These are phyloP conservation scores for Austrolebias charrua DNA, from an alignment of 2,797 vertebrate species.

Conservation along the genomic window DNA sequence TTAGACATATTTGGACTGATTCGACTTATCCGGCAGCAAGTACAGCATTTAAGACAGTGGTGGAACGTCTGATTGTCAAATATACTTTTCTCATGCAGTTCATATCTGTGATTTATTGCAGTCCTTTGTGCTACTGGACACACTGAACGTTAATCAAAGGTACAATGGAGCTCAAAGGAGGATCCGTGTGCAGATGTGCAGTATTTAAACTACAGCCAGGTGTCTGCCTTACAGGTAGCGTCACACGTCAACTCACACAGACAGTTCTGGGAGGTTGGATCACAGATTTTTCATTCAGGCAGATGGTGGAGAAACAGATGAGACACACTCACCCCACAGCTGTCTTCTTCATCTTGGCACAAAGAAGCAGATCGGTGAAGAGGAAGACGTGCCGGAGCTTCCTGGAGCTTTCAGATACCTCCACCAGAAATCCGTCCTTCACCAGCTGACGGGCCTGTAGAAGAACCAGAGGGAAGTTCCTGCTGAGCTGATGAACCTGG, in stretches of 20 bases:
- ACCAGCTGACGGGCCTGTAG: conserved; percentile 91
- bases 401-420: conserved; percentile 92
- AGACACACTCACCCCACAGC: conserved; percentile 85
- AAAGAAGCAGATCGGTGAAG: conserved; percentile 96
- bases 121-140: not conserved
- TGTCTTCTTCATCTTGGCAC: conserved; percentile 97
- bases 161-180: no score
- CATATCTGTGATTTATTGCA: no score
- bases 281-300: not conserved
- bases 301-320: not conserved
- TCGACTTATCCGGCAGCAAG: no score
- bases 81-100: no score
- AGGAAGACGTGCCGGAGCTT: conserved; percentile 98
- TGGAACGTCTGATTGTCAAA: no score
- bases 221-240: no score
- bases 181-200: no score
- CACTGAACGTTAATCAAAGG: conserved; percentile 36
- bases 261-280: not conserved
- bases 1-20: no score
- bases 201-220: no score
- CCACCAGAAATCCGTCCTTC: conserved; percentile 97
- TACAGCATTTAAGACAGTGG: no score
- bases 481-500: not conserved
- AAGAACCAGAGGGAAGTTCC: conserved; percentile 35
- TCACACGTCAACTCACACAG: no score